These are phyloP conservation scores for Mirza zaza DNA, from an alignment of 2,113 vertebrate genomes.

Conservation along the genomic window DNA sequence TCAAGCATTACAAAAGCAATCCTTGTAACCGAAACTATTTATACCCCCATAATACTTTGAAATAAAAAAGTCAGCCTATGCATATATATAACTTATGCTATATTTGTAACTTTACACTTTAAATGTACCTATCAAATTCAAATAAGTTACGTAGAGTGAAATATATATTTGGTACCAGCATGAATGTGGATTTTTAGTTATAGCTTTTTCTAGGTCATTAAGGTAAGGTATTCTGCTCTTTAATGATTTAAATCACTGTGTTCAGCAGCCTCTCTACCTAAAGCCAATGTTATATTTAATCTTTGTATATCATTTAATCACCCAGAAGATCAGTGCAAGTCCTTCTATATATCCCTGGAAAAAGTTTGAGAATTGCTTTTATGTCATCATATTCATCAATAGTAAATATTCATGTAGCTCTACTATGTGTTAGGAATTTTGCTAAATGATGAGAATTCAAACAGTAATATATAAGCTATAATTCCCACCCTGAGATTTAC, in stretches of 20 bases:
- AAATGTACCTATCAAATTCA: background rate
- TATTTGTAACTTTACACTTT: constrained; percentile 16
- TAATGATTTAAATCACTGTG: background rate
- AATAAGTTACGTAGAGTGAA: background rate
- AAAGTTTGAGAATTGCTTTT: background rate
- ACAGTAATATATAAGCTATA: background rate
- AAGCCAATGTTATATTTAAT: background rate
- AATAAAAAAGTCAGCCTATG: background rate
- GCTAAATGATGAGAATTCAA: background rate
- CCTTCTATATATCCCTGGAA: background rate
- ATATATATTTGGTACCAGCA: background rate
- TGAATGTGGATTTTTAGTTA: background rate
- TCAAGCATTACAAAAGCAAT: no score
- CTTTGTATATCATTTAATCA: no score
- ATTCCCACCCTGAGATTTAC: background rate
- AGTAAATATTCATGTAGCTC: background rate
- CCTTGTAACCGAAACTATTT: no score
- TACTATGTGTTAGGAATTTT: background rate
- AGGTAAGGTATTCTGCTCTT: background rate
- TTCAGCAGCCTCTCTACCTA: background rate
- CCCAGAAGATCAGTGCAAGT: no score
- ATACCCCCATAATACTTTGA: no score
- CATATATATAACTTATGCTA: background rate
- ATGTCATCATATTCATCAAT: background rate
- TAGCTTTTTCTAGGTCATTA: background rate